Evolutionary conservation across 2,113 vertebrate species (phyloP).

Genomic region (Haemorhous mexicanus): DNA sequence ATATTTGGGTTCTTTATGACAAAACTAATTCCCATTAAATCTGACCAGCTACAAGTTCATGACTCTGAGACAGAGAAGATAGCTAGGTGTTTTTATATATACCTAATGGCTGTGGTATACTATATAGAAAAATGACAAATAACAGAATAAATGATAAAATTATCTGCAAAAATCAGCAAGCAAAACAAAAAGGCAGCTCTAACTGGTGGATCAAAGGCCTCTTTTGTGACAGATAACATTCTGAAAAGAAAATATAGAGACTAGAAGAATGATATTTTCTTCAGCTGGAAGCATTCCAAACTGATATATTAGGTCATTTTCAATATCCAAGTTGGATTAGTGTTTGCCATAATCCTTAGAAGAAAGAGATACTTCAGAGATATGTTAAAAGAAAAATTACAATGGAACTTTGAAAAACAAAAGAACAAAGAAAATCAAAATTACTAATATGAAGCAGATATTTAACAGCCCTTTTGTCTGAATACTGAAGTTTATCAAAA

Average conservation of each 20-base stretch:
- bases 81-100: neutral
- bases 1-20: neutral
- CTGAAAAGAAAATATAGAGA: slow-evolving; percentile 12
- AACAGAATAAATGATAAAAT: slow-evolving; percentile 25
- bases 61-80: neutral
- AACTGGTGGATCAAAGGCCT: slow-evolving; percentile 8
- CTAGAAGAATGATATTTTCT: slow-evolving; percentile 34
- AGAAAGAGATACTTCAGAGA: slow-evolving; percentile 54
- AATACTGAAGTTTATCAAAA: neutral
- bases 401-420: neutral
- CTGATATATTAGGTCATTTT: slow-evolving; percentile 53
- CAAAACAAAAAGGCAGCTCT: slow-evolving; percentile 33
- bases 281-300: slow-evolving; percentile 36
- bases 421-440: slow-evolving; percentile 41
- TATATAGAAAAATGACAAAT: slow-evolving; percentile 10
- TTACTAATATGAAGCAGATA: neutral
- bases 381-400: slow-evolving; percentile 23
- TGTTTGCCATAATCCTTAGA: slow-evolving; percentile 5
- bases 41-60: neutral
- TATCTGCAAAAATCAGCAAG: slow-evolving; percentile 42
- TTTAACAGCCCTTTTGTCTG: slow-evolving; percentile 17
- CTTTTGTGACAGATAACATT: slow-evolving; percentile 24
- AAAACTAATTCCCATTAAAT: neutral
- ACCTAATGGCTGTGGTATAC: neutral
- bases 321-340: neutral